Conservation (phyloP, 2,113 vertebrate species). For the Eolophus roseicapilla region DNA sequence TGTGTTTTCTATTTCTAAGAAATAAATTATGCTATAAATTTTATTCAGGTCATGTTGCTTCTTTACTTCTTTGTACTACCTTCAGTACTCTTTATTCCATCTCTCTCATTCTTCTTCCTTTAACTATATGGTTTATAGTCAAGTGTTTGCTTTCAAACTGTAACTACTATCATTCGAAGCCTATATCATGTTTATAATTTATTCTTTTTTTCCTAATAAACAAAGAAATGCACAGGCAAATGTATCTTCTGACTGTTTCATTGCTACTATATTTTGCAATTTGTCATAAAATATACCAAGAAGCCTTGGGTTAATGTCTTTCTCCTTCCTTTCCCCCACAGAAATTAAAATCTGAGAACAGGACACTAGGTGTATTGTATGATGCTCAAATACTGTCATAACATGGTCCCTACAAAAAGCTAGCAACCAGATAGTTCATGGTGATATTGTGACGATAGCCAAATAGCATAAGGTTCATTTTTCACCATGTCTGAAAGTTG, state of each 20-base stretch:
- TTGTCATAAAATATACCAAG: neutral
- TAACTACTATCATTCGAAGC: neutral
- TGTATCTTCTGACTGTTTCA: neutral
- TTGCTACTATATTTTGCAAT: neutral
- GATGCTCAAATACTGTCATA: neutral
- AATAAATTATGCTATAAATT: neutral
- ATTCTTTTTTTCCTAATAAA: neutral
- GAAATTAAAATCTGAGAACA: neutral
- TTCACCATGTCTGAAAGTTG: neutral
- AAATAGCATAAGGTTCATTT: neutral
- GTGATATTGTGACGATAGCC: neutral
- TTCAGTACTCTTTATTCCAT: neutral
- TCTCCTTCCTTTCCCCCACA: neutral
- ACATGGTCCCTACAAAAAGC: neutral
- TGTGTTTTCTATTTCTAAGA: neutral
- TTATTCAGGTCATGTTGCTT: neutral
- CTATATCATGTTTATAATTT: neutral
- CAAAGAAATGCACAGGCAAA: neutral
- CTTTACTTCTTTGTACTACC: neutral
- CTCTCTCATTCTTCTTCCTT: neutral
- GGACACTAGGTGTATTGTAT: neutral
- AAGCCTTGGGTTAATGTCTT: neutral
- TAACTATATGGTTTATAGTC: neutral
- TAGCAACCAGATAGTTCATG: neutral
- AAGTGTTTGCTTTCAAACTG: neutral